phyloP scores from a whole-genome alignment of 2,113 vertebrate species.

The Damaliscus lunatus region DNA sequence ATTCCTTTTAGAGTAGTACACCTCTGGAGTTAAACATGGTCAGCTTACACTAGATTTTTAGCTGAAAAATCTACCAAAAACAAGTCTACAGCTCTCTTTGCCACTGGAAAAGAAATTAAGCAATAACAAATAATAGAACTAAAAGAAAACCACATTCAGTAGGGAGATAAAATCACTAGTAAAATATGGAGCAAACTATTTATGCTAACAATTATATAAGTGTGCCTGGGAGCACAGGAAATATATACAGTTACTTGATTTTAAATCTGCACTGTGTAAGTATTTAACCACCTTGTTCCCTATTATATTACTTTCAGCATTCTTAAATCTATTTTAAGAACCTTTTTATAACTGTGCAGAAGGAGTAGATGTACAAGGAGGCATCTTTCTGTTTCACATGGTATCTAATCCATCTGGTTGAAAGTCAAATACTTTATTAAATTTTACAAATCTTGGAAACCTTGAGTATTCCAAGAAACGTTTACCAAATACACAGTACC shows the following conservation, averaged over 20 bases:
- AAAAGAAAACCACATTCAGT: neutral
- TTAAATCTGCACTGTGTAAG: neutral
- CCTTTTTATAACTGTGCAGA: neutral
- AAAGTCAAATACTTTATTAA: constrained; percentile 45
- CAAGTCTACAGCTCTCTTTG: neutral
- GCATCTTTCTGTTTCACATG: neutral
- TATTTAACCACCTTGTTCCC: neutral
- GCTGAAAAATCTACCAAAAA: neutral
- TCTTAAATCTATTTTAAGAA: constrained; percentile 49
- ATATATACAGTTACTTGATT: neutral
- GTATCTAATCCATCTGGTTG: neutral
- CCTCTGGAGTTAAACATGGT: neutral
- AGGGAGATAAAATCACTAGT: constrained; percentile 23
- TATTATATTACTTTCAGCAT: neutral
- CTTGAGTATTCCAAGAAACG: neutral
- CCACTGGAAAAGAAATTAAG: neutral
- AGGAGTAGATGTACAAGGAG: neutral
- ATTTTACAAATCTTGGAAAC: constrained; percentile 37
- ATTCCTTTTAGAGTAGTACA: neutral
- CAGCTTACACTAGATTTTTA: neutral
- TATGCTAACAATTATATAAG: neutral
- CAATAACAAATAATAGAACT: constrained; percentile 23
- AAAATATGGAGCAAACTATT: neutral
- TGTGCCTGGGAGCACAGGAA: neutral
- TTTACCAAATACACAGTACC: neutral